Percentiles rank a stretch among this genome's conserved stretches.
Conservation (phyloP, 1,140 invertebrate species). For the Drosophila ogumai region DNA sequence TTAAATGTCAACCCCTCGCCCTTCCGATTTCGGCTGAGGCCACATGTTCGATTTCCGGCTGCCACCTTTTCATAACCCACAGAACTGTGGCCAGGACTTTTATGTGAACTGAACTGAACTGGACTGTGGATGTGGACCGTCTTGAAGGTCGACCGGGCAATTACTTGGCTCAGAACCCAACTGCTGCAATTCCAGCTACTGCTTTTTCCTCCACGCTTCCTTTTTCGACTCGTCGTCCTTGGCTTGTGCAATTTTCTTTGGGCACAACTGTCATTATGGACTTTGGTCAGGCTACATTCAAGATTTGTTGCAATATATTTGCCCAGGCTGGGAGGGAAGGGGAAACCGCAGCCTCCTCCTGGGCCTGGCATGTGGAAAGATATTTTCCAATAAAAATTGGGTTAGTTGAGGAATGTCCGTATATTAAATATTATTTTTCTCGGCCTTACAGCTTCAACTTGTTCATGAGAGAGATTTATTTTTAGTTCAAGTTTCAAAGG, state of each 20-base stretch:
- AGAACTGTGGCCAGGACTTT: slow-evolving; percentile 66
- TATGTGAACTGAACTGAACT: slow-evolving; percentile 27
- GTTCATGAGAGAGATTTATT: background rate
- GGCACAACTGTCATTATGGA: slow-evolving; percentile 59
- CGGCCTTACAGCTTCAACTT: slow-evolving; percentile 5
- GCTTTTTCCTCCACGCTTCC: slow-evolving; percentile 29
- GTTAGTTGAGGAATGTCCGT: slow-evolving; percentile 34
- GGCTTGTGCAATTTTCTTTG: slow-evolving; percentile 70
- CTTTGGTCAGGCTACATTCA: slow-evolving; percentile 51
- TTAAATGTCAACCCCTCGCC: slow-evolving; percentile 64
- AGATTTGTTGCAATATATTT: slow-evolving; percentile 42
- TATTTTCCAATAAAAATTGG: slow-evolving; percentile 39
- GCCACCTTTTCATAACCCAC: slow-evolving; percentile 66
- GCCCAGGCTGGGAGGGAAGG: background rate
- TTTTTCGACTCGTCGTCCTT: slow-evolving; percentile 63
- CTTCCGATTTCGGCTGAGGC: slow-evolving; percentile 67
- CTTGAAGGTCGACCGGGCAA: slow-evolving; percentile 72
- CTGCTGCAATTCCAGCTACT: slow-evolving; percentile 61
- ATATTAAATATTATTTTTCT: slow-evolving; percentile 35
- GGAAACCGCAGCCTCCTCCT: slow-evolving; percentile 32
- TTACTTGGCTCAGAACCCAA: slow-evolving; percentile 57
- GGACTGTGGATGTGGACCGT: slow-evolving; percentile 26
- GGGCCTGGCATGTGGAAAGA: slow-evolving; percentile 27
- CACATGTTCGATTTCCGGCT: slow-evolving; percentile 77
- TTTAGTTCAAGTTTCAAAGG: background rate